A percentile compares a stretch with the other conserved stretches of the same genome.
Conservation (phyloP, 2,888 invertebrate species). For the Phortica magna region DNA sequence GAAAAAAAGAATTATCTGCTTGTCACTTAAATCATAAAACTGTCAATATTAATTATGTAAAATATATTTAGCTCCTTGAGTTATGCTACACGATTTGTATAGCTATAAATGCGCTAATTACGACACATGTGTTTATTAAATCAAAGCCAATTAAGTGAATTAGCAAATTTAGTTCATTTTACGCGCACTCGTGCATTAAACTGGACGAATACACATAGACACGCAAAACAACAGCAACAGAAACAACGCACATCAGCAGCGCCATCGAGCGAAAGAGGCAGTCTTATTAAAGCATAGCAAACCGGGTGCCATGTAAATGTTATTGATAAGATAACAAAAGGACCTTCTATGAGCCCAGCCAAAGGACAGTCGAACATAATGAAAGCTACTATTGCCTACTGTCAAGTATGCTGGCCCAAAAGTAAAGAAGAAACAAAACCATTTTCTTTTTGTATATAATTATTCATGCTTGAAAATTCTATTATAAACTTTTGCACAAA, state of each 20-base stretch:
- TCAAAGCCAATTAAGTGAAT: slow-evolving; percentile 62
- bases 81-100: neutral
- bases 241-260: neutral
- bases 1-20: too few species aligned
- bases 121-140: slow-evolving; percentile 51
- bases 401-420: neutral
- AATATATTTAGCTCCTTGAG: slow-evolving; percentile 10
- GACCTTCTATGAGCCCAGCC: neutral
- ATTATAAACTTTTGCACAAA: slow-evolving; percentile 60
- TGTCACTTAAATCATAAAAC: too few species aligned
- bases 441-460: slow-evolving; percentile 53
- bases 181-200: slow-evolving; percentile 53
- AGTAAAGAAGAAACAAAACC: neutral
- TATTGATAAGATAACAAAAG: slow-evolving; percentile 22
- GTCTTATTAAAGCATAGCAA: slow-evolving; percentile 16
- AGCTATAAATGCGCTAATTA: slow-evolving; percentile 11
- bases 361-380: neutral
- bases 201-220: slow-evolving; percentile 29
- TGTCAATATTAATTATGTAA: too few species aligned
- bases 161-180: slow-evolving; percentile 53
- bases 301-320: neutral
- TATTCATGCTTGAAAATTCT: slow-evolving; percentile 64
- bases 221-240: neutral
- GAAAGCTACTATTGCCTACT: too few species aligned
- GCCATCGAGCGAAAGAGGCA: neutral